Evolutionary conservation across 2,888 invertebrate species (phyloP), one percentile per base, ranked within the genome.

Genomic region (Glaucopsyche alexis): DNA sequence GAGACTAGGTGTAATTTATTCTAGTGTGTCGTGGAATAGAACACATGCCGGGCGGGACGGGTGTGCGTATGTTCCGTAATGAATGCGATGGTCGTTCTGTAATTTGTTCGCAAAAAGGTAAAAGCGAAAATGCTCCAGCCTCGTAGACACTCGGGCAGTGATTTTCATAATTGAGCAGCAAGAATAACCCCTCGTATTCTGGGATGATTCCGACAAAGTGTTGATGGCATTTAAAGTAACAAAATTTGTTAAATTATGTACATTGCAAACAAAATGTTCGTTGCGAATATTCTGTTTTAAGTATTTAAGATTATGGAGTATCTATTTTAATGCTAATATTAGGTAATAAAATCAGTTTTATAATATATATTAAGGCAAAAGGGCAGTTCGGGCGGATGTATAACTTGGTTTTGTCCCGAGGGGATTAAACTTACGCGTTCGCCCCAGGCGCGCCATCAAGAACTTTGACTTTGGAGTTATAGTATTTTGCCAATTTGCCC

Each of bases 41-140:
- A 92, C 92, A 91, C 89, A 88, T 88, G 87, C 80, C 83, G 55
- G 86, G 86, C 84, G 88, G 91, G 91, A 91, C 90, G 91, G 91
- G 91, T 89, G 89, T 90, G 89, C 89, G 89, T 90, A 78, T 77
- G 80, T 82, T 81, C 81, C 79, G 76, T 78, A 81, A 78, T 84
- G 2, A 11, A 38, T 83, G 83, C 82, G 60, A 74, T 72, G 71
- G 73, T 71, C 52, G 67, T 13, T 74, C 79, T 82, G 81, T 79
- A 78, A 77, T 79, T 81, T 80, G 77, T 78, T 78, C 75, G 78
- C 73, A 74, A 76, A 74, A 69, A 60, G 29, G 60, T 55, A 29
- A 38, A 60, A 29, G 60, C 14, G 60, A 60, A 55, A 55, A 60
- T 60, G 13, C 13, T 60, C 38, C 19, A 60, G 29, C 60, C 60